Conservation (phyloP, 2,113 vertebrate genomes). For the Mesoclemmys tuberculata region DNA sequence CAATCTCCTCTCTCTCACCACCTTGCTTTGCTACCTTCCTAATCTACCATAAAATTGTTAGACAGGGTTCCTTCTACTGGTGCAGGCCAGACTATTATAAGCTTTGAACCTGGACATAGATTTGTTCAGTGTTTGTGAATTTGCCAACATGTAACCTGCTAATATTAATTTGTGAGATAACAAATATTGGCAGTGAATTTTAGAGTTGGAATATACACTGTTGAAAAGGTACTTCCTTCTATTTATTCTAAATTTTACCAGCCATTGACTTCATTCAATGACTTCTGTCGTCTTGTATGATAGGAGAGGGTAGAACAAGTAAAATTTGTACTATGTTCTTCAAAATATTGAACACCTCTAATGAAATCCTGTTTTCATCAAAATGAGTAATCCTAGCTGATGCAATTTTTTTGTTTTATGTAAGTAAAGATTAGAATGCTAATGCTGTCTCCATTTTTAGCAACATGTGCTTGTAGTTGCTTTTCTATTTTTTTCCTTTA, state of each 20-base stretch:
- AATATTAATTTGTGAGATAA: neutral
- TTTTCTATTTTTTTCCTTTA: neutral
- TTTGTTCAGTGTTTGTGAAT: neutral
- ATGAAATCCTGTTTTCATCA: slow-evolving; percentile 1
- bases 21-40: neutral
- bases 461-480: neutral
- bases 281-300: neutral
- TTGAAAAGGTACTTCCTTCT: neutral
- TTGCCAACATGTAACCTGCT: neutral
- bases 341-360: neutral
- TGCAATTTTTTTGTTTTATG: neutral
- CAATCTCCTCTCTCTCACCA: neutral
- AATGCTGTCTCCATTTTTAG: neutral
- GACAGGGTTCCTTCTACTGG: neutral
- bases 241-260: neutral
- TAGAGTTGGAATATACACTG: neutral
- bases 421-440: neutral
- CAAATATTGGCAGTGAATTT: neutral
- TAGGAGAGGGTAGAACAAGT: neutral
- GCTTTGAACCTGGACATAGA: neutral
- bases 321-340: neutral
- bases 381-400: neutral
- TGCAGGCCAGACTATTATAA: neutral
- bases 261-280: neutral
- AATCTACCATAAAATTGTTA: too few species aligned